A percentile compares a stretch with the other conserved stretches of the same genome.
Conservation (phyloP, 2,113 vertebrate genomes). For the Vanacampus margaritifer region DNA sequence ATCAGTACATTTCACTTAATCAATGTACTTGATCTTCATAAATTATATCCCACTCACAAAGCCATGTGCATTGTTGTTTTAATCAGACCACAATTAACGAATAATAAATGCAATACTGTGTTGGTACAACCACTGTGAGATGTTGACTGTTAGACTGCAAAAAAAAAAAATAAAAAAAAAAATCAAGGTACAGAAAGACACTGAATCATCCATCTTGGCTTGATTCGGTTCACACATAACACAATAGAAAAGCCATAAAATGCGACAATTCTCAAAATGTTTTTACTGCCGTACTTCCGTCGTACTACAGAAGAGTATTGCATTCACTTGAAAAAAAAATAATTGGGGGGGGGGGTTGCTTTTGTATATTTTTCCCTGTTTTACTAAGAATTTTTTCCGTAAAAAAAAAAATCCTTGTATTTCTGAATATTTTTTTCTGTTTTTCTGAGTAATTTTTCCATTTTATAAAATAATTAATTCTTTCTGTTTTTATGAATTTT, state of each 20-base stretch:
- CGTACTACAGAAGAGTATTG: too few relatives aligned
- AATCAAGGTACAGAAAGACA: neutral
- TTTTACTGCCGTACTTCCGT: neutral
- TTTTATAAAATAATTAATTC: too few relatives aligned
- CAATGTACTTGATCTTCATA: neutral
- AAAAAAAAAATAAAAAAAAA: neutral
- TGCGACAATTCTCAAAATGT: neutral
- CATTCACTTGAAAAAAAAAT: too few relatives aligned
- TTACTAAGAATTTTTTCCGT: too few relatives aligned
- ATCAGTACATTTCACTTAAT: neutral
- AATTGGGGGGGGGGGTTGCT: too few relatives aligned
- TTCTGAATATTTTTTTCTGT: too few relatives aligned
- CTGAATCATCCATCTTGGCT: neutral
- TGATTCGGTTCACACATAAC: neutral
- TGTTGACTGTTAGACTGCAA: too few relatives aligned
- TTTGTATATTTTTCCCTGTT: too few relatives aligned
- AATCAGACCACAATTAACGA: neutral
- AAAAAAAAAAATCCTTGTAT: too few relatives aligned
- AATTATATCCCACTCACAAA: neutral
- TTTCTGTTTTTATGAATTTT: too few relatives aligned
- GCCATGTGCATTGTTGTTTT: neutral
- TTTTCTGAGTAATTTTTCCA: too few relatives aligned
- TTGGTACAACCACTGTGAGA: neutral
- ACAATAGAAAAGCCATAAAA: neutral
- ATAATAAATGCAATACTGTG: neutral